Conservation (phyloP, 2,888 invertebrate genomes). For the Drosophila setosimentum region DNA sequence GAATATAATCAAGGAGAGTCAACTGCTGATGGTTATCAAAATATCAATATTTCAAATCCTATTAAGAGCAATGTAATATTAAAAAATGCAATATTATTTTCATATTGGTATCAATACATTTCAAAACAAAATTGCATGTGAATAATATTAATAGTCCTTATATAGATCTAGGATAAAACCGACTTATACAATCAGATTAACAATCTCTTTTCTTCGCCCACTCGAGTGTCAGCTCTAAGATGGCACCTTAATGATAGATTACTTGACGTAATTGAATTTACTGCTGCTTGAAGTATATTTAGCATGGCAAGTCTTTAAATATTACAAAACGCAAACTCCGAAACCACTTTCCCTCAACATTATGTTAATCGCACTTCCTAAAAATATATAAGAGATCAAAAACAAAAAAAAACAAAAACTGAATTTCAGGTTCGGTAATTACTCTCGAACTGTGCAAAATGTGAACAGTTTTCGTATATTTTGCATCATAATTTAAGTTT, state of each 20-base stretch:
- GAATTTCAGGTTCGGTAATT: conserved; percentile 52
- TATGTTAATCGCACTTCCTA: conserved; percentile 51
- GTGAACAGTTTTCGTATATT: conserved; percentile 31
- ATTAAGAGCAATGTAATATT: not conserved
- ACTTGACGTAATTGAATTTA: conserved; percentile 27
- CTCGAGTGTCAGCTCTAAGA: conserved; percentile 4
- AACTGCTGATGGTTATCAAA: not conserved
- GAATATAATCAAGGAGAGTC: not conserved
- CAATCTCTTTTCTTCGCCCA: conserved; percentile 32
- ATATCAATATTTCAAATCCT: not conserved
- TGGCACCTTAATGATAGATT: conserved; percentile 25
- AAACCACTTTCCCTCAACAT: conserved; percentile 42
- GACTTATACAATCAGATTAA: conserved; percentile 13
- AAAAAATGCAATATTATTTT: not conserved
- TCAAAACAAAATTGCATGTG: not conserved
- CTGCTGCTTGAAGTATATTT: conserved; percentile 9
- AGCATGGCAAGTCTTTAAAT: not conserved
- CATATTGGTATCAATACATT: not conserved
- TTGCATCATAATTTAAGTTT: conserved; percentile 64
- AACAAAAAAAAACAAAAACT: not conserved
- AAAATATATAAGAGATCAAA: conserved; percentile 26
- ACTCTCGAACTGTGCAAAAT: conserved; percentile 40
- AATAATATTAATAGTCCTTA: conserved; percentile 9
- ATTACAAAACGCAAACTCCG: conserved; percentile 9
- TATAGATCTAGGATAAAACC: conserved; percentile 9